phyloP scores from a whole-genome alignment of 2,888 invertebrate genomes.

The Proisotoma minuta region DNA sequence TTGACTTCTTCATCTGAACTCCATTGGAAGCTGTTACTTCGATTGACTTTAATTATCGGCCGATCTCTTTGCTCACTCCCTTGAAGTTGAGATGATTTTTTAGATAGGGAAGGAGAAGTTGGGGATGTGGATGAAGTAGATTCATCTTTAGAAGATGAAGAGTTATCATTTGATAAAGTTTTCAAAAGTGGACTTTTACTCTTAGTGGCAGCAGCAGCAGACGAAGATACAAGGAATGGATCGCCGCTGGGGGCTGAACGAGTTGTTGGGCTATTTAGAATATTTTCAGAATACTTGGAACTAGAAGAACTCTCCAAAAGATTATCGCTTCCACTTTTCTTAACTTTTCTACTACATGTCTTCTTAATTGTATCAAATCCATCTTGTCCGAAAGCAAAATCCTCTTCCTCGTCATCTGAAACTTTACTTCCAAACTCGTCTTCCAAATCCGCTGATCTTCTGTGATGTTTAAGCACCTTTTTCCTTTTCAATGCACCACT shows the following conservation, averaged over 20 bases:
- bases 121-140: constrained; percentile 12
- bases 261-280: background rate
- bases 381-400: constrained; percentile 45
- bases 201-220: background rate
- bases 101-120: constrained; percentile 40
- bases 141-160: background rate
- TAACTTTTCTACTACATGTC: constrained; percentile 33
- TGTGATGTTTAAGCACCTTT: constrained; percentile 45
- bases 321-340: constrained; percentile 36
- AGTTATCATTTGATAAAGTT: background rate
- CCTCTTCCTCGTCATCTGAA: constrained; percentile 45
- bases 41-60: constrained; percentile 36
- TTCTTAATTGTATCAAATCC: constrained; percentile 48
- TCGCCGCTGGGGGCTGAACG: too few relatives aligned
- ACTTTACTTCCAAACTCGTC: constrained; percentile 40
- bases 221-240: background rate
- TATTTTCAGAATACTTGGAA: constrained; percentile 8
- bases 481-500: constrained; percentile 40
- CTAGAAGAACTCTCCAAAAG: constrained; percentile 11
- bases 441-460: constrained; percentile 44
- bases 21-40: constrained; percentile 61
- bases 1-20: constrained; percentile 91
- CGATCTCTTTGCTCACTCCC: constrained; percentile 16
- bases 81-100: constrained; percentile 17
- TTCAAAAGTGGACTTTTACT: background rate